phyloP scores from a whole-genome alignment of 2,888 invertebrate genomes.

The Drosophila kuntzei region DNA sequence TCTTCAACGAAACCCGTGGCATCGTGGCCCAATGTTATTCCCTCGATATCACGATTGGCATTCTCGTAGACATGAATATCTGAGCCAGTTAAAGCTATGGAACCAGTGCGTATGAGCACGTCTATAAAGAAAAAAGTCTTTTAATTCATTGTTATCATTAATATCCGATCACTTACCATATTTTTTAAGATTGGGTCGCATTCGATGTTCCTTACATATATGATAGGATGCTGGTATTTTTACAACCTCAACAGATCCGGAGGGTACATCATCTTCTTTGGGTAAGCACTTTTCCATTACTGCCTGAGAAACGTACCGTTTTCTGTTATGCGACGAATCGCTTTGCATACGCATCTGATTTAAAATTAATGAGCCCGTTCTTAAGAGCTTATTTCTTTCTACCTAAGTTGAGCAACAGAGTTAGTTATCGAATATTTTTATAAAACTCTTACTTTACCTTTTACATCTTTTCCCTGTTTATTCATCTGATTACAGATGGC shows the following conservation, averaged over 20 bases:
- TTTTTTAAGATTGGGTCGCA: conserved; percentile 56
- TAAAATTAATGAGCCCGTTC: neutral
- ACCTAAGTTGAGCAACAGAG: conserved; percentile 39
- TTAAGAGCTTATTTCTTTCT: conserved; percentile 68
- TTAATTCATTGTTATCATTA: neutral
- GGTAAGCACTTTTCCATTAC: neutral
- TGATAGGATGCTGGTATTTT: conserved; percentile 61
- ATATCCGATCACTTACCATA: conserved; percentile 60
- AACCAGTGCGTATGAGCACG: conserved; percentile 89
- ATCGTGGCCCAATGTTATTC: conserved; percentile 94
- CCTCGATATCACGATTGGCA: conserved; percentile 60
- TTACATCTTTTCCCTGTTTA: conserved; percentile 40
- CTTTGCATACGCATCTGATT: conserved; percentile 33
- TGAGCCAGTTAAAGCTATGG: conserved; percentile 96
- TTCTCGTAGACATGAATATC: conserved; percentile 93
- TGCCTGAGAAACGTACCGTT: conserved; percentile 2
- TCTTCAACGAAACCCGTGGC: conserved; percentile 92
- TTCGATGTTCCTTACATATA: conserved; percentile 42
- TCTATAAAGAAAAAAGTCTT: conserved; percentile 85
- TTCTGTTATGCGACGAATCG: conserved; percentile 1
- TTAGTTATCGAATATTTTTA: conserved; percentile 8
- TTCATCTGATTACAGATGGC: conserved; percentile 22
- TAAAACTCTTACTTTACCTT: neutral
- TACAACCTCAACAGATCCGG: conserved; percentile 43
- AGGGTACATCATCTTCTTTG: conserved; percentile 3